Evolutionary conservation across 2,113 vertebrate genomes (phyloP), one percentile per base, ranked within the genome.

Genomic region (Triplophysa siluroides): DNA sequence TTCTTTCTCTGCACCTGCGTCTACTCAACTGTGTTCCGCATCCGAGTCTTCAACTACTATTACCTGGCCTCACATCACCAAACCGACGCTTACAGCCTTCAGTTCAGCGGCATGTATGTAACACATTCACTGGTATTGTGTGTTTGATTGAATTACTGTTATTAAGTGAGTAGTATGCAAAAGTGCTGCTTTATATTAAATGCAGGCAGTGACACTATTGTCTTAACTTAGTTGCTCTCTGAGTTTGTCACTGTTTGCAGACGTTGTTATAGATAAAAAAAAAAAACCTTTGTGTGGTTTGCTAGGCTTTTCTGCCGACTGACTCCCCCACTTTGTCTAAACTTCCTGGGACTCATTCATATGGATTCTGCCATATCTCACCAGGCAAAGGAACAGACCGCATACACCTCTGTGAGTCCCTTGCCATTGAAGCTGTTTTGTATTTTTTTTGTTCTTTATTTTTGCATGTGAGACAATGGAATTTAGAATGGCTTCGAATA

Each of bases 21-120:
- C 80, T 99, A 99, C 88, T 99, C 96, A 72, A 99, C 98, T 0
- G 98, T 99, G 87, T 99, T 99, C 92, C 95, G 97, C 50, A 98
- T 99, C 58, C 91, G 97, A 45, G 96, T 99, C 5, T 99, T 99
- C 90, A 99, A 99, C 91, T 99, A 98, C 88, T 99, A 99, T 61
- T 98, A 99, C 88, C 91, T 99, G 90, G 97, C 97, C 74, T 95
- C 97, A 0, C 98, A 99, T 84, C 98, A 99, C 84, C 98, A 99
- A 89, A 99, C 98, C 0, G 97, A 99, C 58, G 97, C 96, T 0
- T 99, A 99, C 87, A 99, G 98, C 89, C 96, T 99, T 29, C 97
- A 99, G 90, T 99, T 99, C 92, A 99, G 98, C 69, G 97, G 98
- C 92, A 99, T 99, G 98, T 99, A 83, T 93, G 97, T 95, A 16